Percentiles rank a stretch among this genome's conserved stretches.
Conservation (phyloP, 1,140 invertebrate species). For the Brachionus sp. region DNA sequence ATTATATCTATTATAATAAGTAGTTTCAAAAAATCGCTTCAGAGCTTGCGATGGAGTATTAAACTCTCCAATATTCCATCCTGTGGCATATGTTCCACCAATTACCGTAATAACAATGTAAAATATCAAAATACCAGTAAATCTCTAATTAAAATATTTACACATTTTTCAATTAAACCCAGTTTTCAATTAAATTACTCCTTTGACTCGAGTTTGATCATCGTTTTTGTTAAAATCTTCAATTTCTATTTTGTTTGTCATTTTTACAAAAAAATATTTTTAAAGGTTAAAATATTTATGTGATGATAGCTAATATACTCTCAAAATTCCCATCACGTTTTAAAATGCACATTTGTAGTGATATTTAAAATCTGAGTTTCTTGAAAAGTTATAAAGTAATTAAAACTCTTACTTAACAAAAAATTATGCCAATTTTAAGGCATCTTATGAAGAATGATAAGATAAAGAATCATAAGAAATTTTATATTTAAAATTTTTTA, state of each 20-base stretch:
- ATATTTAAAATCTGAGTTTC: neutral
- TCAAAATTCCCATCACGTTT: neutral
- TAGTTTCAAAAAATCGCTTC: conserved; percentile 24
- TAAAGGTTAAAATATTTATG: neutral
- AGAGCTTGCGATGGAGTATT: conserved; percentile 42
- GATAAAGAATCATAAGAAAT: neutral
- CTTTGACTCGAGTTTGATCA: neutral
- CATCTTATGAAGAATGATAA: neutral
- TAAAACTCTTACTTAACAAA: neutral
- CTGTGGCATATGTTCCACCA: conserved; percentile 37
- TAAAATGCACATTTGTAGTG: neutral
- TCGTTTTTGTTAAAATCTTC: neutral
- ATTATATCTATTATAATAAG: conserved; percentile 29
- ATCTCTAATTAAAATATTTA: conserved; percentile 2
- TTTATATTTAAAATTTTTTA: neutral
- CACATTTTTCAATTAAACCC: neutral
- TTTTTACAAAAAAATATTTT: neutral
- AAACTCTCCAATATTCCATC: conserved; percentile 44
- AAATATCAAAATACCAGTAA: conserved; percentile 11
- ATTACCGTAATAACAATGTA: conserved; percentile 28
- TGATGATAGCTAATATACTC: neutral
- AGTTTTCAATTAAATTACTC: conserved; percentile 20
- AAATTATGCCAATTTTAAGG: neutral
- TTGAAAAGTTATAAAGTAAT: neutral
- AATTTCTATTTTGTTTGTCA: conserved; percentile 20